Percentiles rank a stretch among this genome's conserved stretches.
Evolutionary conservation across 1,140 invertebrate genomes (phyloP).

Genomic region (Teleogryllus occipitalis): DNA sequence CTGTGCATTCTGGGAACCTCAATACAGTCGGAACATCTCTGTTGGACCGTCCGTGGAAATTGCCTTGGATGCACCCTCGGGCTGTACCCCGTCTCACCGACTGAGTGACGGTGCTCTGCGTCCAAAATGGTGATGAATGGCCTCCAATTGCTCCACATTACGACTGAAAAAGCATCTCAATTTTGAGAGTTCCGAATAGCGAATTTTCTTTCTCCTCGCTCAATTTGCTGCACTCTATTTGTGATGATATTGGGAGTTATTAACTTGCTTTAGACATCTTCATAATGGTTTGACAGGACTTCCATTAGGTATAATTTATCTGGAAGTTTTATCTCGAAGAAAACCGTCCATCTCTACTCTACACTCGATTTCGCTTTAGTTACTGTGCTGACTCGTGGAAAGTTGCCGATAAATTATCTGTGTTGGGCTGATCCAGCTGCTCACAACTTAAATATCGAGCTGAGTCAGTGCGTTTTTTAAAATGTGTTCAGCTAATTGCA

Average conservation of each 20-base stretch:
- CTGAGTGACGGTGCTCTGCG: not conserved
- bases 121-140: not conserved
- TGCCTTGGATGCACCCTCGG: not conserved
- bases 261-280: not conserved
- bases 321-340: no score
- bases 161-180: no score
- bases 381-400: no score
- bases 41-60: not conserved
- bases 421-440: no score
- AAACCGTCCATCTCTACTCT: no score
- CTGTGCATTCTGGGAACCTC: not conserved
- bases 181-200: not conserved
- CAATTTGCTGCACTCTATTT: not conserved
- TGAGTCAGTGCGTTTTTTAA: no score
- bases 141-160: not conserved
- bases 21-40: not conserved
- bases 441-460: no score
- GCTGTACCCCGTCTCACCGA: not conserved
- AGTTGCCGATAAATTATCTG: no score
- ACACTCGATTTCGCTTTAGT: no score
- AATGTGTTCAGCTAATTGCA: no score
- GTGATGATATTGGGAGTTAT: not conserved
- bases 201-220: not conserved
- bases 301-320: not conserved
- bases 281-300: not conserved